phyloP scores from a whole-genome alignment of 2,797 vertebrate genomes.

The Pseudochromis fuscus region DNA sequence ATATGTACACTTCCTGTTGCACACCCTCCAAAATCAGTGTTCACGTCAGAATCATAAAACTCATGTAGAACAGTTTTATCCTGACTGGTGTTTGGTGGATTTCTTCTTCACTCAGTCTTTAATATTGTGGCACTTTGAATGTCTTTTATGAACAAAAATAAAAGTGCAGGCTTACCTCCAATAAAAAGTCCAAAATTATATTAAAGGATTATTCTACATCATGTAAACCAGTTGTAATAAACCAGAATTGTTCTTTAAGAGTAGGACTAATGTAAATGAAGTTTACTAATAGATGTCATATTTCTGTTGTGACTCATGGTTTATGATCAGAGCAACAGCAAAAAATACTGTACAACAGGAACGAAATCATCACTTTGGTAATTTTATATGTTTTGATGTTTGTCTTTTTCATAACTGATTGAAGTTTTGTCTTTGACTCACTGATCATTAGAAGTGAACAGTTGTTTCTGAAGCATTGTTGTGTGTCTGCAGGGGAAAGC shows the following conservation, averaged over 20 bases:
- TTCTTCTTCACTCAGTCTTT: too few species aligned
- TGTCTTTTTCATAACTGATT: slow-evolving; percentile 10
- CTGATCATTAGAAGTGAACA: too few species aligned
- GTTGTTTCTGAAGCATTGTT: not conserved
- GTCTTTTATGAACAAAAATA: too few species aligned
- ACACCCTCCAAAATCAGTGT: too few species aligned
- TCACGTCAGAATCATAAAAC: too few species aligned
- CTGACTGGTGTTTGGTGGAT: too few species aligned
- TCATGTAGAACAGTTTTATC: too few species aligned
- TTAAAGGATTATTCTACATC: too few species aligned
- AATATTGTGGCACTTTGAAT: too few species aligned
- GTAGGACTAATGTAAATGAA: slow-evolving; percentile 8
- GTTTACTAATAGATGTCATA: slow-evolving; percentile 35
- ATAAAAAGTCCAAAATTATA: too few species aligned
- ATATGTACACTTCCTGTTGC: too few species aligned
- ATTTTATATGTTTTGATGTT: not conserved
- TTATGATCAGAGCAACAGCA: slow-evolving; percentile 9
- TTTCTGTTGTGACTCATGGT: slow-evolving; percentile 33
- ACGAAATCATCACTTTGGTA: slow-evolving; percentile 1
- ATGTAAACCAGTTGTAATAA: slow-evolving; percentile 16
- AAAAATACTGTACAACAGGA: slow-evolving; percentile 6
- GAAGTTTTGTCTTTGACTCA: not conserved
- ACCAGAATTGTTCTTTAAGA: slow-evolving; percentile 9
- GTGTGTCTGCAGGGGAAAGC: not conserved
- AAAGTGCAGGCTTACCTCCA: too few species aligned